These are phyloP conservation scores for Drosophila truncata DNA, from an alignment of 1,140 invertebrate genomes.

Conservation along the genomic window DNA sequence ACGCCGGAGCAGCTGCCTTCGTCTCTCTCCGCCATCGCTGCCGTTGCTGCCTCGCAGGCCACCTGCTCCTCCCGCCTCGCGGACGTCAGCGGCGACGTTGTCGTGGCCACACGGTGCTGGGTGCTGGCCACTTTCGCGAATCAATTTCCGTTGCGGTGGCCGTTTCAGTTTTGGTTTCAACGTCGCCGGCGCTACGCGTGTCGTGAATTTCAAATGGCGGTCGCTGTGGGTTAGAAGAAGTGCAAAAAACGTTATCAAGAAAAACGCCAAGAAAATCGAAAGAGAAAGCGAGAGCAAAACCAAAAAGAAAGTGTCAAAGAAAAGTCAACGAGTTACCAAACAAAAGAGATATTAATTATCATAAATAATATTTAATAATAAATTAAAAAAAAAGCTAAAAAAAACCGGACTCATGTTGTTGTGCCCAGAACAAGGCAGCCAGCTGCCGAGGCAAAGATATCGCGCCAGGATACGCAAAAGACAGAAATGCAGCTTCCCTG, in stretches of 20 bases:
- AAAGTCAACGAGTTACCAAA: slow-evolving; percentile 23
- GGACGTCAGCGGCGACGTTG: slow-evolving; percentile 40
- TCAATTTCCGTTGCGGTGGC: slow-evolving; percentile 83
- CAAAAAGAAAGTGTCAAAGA: slow-evolving; percentile 21
- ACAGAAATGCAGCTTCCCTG: slow-evolving; percentile 47
- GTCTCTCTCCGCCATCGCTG: not conserved
- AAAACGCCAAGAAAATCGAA: slow-evolving; percentile 9
- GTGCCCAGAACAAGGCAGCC: slow-evolving; percentile 50
- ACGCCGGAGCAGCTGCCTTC: slow-evolving; percentile 35
- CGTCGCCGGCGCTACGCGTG: slow-evolving; percentile 76
- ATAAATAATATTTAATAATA: slow-evolving; percentile 3
- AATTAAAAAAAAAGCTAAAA: slow-evolving; percentile 13
- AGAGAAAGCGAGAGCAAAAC: slow-evolving; percentile 2
- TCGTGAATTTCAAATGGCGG: slow-evolving; percentile 79
- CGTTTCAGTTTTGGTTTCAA: slow-evolving; percentile 82
- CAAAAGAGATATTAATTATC: slow-evolving; percentile 18
- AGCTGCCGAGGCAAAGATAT: slow-evolving; percentile 52
- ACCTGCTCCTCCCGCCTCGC: slow-evolving; percentile 16
- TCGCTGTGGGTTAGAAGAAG: slow-evolving; percentile 38
- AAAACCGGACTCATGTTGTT: slow-evolving; percentile 44
- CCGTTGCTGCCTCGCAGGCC: slow-evolving; percentile 1
- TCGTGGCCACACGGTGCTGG: slow-evolving; percentile 45
- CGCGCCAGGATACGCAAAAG: slow-evolving; percentile 74
- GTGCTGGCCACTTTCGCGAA: slow-evolving; percentile 73
- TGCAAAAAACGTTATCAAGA: slow-evolving; percentile 29